Evolutionary conservation across 2,888 invertebrate genomes (phyloP), one percentile per base, ranked within the genome.

Genomic region (Smittia sp.): DNA sequence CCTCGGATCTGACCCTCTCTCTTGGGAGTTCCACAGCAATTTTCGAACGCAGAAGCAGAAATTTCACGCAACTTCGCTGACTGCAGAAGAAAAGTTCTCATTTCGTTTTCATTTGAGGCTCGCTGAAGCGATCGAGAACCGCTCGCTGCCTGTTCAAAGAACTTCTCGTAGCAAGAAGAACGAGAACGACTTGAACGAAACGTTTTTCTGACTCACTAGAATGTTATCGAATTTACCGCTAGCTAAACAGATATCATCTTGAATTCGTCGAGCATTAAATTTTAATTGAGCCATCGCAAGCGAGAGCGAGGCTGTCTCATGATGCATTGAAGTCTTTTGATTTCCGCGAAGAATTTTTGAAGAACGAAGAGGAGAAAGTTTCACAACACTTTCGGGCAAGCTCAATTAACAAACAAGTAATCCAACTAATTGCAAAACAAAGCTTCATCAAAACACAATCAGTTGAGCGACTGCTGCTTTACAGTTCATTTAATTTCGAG

Each of bases 161-260:
- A 46, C 15, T 46, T 46, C 3, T 46, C 11, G 11, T n/a, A 3
- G 15, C 46, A 46, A 46, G 15, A 66, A 66, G 32, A 63, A 39
- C 39, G 32, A 32, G 32, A 32, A 32, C 32, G 9, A 32, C 32
- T 9, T 32, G 46, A n/a, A 46, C 3, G 32, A 32, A 32, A 32
- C 27, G 9, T 70, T 70, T 68, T 70, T 70, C 69, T 27, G 27
- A 70, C 27, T 70, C 54, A 70, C 69, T 70, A 54, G 54, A 70
- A 70, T 32, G 11, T 54, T 54, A 70, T 70, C 24, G 18, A 32
- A 38, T 66, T 41, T 68, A 70, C 69, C 52, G 69, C 54, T 70
- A 70, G 1, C n/a, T 67, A 11, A 38, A n/a, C 46, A 15, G 15
- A 6, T 46, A 46, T 46, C 46, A 11, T 3, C 22, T 4, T 3